These are phyloP conservation scores for Cryptophagus acutangulus DNA, from an alignment of 2,888 invertebrate species.

Conservation along the genomic window DNA sequence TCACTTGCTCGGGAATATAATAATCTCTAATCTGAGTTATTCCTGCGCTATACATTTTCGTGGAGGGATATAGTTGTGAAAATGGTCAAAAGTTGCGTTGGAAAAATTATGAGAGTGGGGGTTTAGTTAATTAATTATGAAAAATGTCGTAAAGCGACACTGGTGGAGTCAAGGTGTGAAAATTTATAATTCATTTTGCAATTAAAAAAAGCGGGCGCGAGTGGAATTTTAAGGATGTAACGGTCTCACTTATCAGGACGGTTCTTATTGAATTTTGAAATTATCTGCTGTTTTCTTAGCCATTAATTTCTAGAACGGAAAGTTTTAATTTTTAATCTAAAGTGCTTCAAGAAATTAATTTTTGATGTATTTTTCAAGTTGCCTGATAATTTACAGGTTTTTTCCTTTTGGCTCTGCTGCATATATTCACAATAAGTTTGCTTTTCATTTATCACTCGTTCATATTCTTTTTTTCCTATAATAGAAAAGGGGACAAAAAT, in stretches of 20 bases:
- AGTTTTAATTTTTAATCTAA: conserved; percentile 48
- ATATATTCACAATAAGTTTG: too few species aligned
- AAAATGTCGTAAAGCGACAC: conserved; percentile 31
- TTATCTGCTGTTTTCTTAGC: conserved; percentile 48
- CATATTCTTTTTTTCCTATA: too few species aligned
- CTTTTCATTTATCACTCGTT: too few species aligned
- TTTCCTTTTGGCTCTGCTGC: too few species aligned
- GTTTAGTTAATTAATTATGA: conserved; percentile 40
- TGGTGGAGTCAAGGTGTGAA: conserved; percentile 36
- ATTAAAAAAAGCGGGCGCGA: conserved; percentile 35
- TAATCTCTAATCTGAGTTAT: too few species aligned
- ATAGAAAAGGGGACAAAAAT: conserved; percentile 26
- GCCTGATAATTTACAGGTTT: too few species aligned
- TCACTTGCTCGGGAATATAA: too few species aligned
- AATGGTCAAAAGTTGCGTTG: too few species aligned
- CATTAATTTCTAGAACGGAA: conserved; percentile 46
- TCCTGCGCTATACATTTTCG: too few species aligned
- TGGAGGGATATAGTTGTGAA: too few species aligned
- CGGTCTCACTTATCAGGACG: conserved; percentile 28
- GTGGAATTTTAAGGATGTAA: conserved; percentile 27
- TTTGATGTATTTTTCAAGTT: conserved; percentile 44
- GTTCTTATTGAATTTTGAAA: conserved; percentile 46
- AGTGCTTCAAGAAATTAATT: conserved; percentile 41
- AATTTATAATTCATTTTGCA: conserved; percentile 40
- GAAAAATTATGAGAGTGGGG: conserved; percentile 19